Evolutionary conservation across 2,797 vertebrate species (phyloP).

Genomic region (Prunella strophiata): DNA sequence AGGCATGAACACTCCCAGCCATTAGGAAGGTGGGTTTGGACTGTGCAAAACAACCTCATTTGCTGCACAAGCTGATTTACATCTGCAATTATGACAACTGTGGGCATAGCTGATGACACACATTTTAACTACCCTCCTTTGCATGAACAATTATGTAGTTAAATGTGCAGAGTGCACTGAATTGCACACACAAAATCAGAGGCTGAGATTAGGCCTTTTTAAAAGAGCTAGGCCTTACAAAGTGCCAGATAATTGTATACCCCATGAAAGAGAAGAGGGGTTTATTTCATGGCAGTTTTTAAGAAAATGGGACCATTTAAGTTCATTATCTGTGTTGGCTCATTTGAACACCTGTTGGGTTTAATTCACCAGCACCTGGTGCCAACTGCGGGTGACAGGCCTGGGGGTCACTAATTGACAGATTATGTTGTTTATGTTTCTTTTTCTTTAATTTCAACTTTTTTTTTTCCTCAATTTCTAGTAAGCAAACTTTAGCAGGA

Average conservation of each 20-base stretch:
- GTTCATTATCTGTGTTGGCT: slow-evolving; percentile 56
- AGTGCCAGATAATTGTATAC: slow-evolving; percentile 24
- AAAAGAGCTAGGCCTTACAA: neutral
- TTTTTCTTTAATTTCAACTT: slow-evolving; percentile 14
- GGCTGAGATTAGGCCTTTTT: neutral
- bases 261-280: neutral
- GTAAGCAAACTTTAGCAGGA: neutral
- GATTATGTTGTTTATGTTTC: neutral
- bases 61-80: slow-evolving; percentile 14
- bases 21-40: neutral
- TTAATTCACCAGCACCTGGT: slow-evolving; percentile 54
- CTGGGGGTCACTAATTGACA: neutral
- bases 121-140: slow-evolving; percentile 34
- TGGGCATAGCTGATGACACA: neutral
- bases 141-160: slow-evolving; percentile 29
- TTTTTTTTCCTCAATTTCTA: neutral
- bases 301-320: slow-evolving; percentile 58
- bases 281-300: slow-evolving; percentile 42
- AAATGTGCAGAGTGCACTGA: neutral
- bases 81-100: slow-evolving; percentile 32
- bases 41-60: neutral
- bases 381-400: neutral
- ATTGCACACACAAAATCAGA: slow-evolving; percentile 32
- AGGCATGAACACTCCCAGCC: neutral
- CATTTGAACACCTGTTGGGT: slow-evolving; percentile 63